Evolutionary conservation across 2,113 vertebrate genomes (phyloP).

Genomic region (Myiozetetes cayanensis): DNA sequence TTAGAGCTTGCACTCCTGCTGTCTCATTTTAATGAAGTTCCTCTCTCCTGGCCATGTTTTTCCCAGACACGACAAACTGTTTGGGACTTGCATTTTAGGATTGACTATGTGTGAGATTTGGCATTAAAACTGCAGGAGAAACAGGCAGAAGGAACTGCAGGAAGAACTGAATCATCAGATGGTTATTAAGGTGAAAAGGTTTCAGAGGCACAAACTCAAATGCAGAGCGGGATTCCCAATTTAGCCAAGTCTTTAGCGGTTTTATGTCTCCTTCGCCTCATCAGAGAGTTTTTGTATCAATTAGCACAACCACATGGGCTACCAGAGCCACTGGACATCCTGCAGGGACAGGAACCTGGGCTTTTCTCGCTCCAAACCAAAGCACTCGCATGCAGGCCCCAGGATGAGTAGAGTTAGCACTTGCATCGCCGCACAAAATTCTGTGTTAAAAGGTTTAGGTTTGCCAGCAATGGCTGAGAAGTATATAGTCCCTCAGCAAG

Average conservation of each 20-base stretch:
- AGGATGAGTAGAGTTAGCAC: slow-evolving; percentile 46
- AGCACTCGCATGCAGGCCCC: background rate
- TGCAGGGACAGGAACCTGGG: background rate
- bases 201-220: background rate
- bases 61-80: background rate
- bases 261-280: background rate
- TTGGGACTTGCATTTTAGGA: background rate
- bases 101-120: background rate
- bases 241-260: background rate
- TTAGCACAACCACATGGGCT: background rate
- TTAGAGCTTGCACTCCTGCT: background rate
- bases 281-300: background rate
- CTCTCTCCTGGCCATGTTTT: background rate
- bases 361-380: background rate
- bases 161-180: background rate
- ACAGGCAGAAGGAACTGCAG: slow-evolving; percentile 31
- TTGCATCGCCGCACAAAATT: background rate
- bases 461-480: slow-evolving; percentile 16
- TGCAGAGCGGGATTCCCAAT: background rate
- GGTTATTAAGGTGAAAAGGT: background rate
- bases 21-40: background rate
- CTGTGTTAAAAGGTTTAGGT: slow-evolving; percentile 56
- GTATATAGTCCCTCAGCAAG: slow-evolving; percentile 33
- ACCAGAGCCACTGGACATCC: background rate
- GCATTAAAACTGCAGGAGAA: slow-evolving; percentile 3